Conservation (phyloP, 2,797 vertebrate genomes). For the Rallus crepitans region DNA sequence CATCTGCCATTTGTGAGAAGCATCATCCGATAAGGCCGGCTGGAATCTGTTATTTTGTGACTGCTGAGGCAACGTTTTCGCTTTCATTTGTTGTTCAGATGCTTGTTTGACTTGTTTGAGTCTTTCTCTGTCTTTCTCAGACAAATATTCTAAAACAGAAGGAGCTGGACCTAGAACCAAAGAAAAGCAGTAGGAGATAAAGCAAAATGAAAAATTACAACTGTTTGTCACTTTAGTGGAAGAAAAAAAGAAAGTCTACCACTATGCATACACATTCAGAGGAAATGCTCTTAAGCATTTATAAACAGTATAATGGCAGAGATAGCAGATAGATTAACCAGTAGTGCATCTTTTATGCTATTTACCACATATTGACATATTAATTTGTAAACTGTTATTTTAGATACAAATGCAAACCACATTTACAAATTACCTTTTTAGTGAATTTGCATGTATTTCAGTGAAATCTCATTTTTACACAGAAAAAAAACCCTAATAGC, state of each 20-base stretch:
- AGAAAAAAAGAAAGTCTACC: neutral
- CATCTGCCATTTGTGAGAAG: conserved; percentile 62
- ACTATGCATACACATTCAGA: neutral
- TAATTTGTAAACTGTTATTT: neutral
- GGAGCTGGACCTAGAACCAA: conserved; percentile 81
- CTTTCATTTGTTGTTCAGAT: conserved; percentile 68
- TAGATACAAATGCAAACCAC: neutral
- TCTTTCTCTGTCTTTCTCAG: conserved; percentile 86
- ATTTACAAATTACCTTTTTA: neutral
- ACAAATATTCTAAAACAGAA: conserved; percentile 92
- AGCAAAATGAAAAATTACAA: neutral
- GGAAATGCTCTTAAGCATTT: neutral
- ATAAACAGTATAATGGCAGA: neutral
- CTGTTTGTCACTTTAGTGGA: neutral
- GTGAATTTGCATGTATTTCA: neutral
- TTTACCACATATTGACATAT: neutral
- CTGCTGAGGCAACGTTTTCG: conserved; percentile 69
- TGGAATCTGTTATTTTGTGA: conserved; percentile 50
- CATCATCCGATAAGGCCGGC: neutral
- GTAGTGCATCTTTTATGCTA: neutral
- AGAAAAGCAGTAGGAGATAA: neutral
- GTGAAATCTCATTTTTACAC: neutral
- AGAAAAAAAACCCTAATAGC: neutral
- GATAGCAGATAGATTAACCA: neutral
- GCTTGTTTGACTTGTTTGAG: conserved; percentile 81